Conservation (phyloP, 2,113 vertebrate species). For the Haemorhous mexicanus region DNA sequence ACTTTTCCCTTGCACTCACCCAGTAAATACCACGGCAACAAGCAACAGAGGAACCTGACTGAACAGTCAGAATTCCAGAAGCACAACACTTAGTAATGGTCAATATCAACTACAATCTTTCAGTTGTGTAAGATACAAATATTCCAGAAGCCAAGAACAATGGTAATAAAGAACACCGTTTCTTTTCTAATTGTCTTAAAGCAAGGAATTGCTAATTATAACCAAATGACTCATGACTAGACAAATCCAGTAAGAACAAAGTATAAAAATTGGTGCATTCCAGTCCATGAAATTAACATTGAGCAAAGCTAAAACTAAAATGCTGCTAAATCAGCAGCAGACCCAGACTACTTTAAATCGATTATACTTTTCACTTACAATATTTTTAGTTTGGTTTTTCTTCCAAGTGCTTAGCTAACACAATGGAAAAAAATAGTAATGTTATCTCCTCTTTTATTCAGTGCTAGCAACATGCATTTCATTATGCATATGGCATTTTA, state of each 20-base stretch:
- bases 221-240: background rate
- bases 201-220: background rate
- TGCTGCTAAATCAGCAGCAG: background rate
- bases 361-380: background rate
- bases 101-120: background rate
- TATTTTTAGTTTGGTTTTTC: background rate
- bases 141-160: background rate
- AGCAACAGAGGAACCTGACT: rapidly evolving
- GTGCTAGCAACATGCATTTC: background rate
- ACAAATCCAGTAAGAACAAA: background rate
- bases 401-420: background rate
- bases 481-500: rapidly evolving
- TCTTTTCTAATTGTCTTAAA: background rate
- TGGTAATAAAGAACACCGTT: background rate
- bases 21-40: background rate
- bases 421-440: background rate
- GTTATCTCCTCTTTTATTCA: background rate
- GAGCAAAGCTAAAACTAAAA: background rate
- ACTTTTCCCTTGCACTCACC: background rate
- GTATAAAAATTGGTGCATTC: background rate
- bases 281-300: background rate
- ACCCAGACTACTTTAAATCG: background rate
- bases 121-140: background rate
- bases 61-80: background rate
- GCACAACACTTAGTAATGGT: rapidly evolving